These are phyloP conservation scores for Setipinna tenuifilis DNA, from an alignment of 2,797 vertebrate genomes.

Conservation along the genomic window DNA sequence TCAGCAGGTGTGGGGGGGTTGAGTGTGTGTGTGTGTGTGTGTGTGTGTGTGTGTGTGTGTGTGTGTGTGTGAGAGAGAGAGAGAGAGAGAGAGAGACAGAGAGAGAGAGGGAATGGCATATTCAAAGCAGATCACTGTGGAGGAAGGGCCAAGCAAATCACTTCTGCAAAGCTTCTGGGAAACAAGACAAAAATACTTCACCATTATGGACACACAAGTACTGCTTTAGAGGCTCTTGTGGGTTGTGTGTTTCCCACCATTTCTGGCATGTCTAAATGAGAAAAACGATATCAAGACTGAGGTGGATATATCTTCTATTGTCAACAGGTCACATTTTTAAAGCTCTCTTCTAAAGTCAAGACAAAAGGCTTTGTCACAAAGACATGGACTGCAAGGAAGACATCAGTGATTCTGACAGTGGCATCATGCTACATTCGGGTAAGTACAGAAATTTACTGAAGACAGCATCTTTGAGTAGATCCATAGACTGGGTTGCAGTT, in stretches of 20 bases:
- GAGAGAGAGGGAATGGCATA: neutral
- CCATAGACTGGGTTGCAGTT: too few relatives aligned
- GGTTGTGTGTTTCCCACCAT: neutral
- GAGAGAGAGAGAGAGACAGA: too few relatives aligned
- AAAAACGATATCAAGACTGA: conserved; percentile 23
- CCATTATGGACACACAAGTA: neutral
- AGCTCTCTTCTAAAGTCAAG: conserved; percentile 22
- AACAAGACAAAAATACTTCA: neutral
- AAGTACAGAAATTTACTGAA: conserved; percentile 44
- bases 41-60: neutral
- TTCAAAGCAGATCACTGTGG: conserved; percentile 10
- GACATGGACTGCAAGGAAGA: conserved; percentile 85
- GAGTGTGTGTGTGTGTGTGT: conserved; percentile 13
- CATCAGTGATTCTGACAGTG: conserved; percentile 88
- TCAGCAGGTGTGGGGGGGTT: conserved; percentile 54
- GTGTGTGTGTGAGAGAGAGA: too few relatives aligned
- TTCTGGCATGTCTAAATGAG: conserved; percentile 22
- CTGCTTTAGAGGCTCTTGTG: neutral
- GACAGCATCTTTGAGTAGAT: too few relatives aligned
- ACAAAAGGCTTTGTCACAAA: conserved; percentile 33
- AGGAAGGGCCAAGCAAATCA: conserved; percentile 23
- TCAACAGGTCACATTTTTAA: conserved; percentile 60
- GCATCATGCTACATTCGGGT: conserved; percentile 90
- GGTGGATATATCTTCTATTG: conserved; percentile 35
- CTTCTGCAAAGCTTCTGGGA: conserved; percentile 3